Percentiles rank a stretch among this genome's conserved stretches.
These are phyloP conservation scores for Agrochola lychnidis DNA, from an alignment of 2,888 invertebrate species.

Conservation along the genomic window DNA sequence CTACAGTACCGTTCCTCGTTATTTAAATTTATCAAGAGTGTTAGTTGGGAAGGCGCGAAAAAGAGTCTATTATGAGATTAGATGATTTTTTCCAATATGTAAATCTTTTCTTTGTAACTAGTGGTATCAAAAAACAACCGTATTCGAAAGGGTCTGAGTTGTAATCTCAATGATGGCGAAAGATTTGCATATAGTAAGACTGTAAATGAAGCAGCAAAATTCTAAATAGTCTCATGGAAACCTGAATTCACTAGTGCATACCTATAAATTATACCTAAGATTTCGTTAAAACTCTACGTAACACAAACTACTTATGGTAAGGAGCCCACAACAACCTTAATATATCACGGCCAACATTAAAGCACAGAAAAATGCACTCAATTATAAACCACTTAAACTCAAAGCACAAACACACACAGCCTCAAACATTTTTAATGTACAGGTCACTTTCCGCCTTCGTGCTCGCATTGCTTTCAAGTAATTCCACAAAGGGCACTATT, in stretches of 20 bases:
- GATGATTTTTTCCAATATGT: background rate
- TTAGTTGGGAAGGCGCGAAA: background rate
- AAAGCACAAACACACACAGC: slow-evolving; percentile 24
- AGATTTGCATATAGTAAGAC: background rate
- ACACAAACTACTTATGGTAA: background rate
- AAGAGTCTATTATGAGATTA: background rate
- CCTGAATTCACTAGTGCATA: background rate
- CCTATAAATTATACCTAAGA: background rate
- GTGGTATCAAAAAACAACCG: background rate
- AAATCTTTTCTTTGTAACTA: background rate
- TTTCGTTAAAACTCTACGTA: too few species aligned
- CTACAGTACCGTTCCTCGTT: too few species aligned
- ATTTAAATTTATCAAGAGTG: background rate
- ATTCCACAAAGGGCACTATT: slow-evolving; percentile 85
- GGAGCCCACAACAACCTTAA: slow-evolving; percentile 2
- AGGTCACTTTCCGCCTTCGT: slow-evolving; percentile 64
- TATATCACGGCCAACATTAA: slow-evolving; percentile 10
- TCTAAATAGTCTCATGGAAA: background rate
- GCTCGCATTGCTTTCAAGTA: slow-evolving; percentile 70
- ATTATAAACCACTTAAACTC: slow-evolving; percentile 48
- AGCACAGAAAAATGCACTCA: slow-evolving; percentile 25
- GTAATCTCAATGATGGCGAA: background rate
- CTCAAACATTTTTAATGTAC: slow-evolving; percentile 54
- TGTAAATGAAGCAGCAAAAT: background rate
- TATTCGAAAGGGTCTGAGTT: background rate